Evolutionary conservation across 2,113 vertebrate genomes (phyloP), one percentile per base, ranked within the genome.

Genomic region (Psittacula cyanocephala): DNA sequence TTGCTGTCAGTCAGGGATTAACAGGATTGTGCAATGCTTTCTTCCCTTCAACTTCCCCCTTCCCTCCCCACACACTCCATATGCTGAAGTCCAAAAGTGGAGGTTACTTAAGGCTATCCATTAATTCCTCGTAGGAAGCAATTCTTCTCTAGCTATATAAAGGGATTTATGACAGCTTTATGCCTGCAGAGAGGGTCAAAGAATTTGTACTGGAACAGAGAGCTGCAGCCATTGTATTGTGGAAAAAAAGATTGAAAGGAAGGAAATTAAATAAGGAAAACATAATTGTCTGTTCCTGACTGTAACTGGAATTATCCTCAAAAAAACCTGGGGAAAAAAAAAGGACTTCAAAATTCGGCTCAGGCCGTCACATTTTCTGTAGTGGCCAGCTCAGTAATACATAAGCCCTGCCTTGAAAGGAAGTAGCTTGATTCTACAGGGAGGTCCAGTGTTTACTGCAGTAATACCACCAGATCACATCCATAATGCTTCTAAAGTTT

Each of bases 81-180:
- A 3, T 69, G 33, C 37, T 75, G 57, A 85, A 81, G 57, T 86
- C 74, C 44, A 72, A 87, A 88, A 86, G 9, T 71, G 57, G 67
- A 89, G 74, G 91, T 89, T 39, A 89, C 74, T 95, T 81, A 39
- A 89, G 84, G 91, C 81, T 95, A 76, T 81, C 77, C 62, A 71
- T 75, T 92, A 81, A 91, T 91, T 94, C 86, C 13, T 85, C 27
- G n/a, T 44, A 75, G 83, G 52, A 46, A 81, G 47, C 39, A 95
- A 94, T 95, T 81, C 49, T 93, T 83, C 74, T 68, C 24, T 43
- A 60, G 37, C 78, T 86, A 44, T 76, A 69, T 91, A 69, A 92
- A 95, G 92, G 91, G 89, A 92, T 91, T 96, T 92, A 47, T 69
- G 63, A 75, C 78, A 85, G 70, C 44, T 95, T 91, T 87, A 82